Evolutionary conservation across 2,888 invertebrate species (phyloP), one percentile per base, ranked within the genome.

Genomic region (Eulithis prunata): DNA sequence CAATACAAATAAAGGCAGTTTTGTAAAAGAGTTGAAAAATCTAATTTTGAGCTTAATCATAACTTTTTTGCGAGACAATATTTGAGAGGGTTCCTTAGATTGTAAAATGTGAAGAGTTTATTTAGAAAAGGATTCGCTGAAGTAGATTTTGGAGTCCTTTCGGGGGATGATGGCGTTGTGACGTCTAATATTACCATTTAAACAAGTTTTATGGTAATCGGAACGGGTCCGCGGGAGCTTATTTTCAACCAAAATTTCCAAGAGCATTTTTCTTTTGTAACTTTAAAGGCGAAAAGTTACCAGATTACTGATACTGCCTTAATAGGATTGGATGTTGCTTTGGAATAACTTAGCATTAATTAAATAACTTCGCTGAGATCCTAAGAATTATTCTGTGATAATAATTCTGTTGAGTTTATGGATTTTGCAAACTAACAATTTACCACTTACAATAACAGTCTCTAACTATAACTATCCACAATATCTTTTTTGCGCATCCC

Each of bases 121-220:
- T 55, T 62, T 64, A 63, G 62, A 60, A 62, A 67, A 58, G 64
- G 66, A 65, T 66, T 69, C 67, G 64, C 56, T 61, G 63, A 67
- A 82, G 84, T 81, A 84, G 87, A 87, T 85, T 84, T 82, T 78
- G 80, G 82, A 82, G 81, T 78, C 78, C 78, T 78, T 78, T 77
- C 75, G 80, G 80, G 81, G 79, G 78, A 81, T 81, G 84, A 84
- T 82, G 84, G 86, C 79, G 86, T 85, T 83, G 87, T 89, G 91
- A 91, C 89, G 86, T 90, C 89, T 90, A 92, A 92, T 92, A 92
- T 92, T 92, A 92, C 90, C 92, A 92, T 92, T 92, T 92, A 92
- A 91, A 92, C 92, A 92, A 91, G 91, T 92, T 92, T 92, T 92
- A 92, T 92, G 92, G 91, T 91, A 92, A 92, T 92, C 88, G 82